These are phyloP conservation scores for Xiphophorus maculatus DNA, from an alignment of 2,113 vertebrate genomes.

Conservation along the genomic window DNA sequence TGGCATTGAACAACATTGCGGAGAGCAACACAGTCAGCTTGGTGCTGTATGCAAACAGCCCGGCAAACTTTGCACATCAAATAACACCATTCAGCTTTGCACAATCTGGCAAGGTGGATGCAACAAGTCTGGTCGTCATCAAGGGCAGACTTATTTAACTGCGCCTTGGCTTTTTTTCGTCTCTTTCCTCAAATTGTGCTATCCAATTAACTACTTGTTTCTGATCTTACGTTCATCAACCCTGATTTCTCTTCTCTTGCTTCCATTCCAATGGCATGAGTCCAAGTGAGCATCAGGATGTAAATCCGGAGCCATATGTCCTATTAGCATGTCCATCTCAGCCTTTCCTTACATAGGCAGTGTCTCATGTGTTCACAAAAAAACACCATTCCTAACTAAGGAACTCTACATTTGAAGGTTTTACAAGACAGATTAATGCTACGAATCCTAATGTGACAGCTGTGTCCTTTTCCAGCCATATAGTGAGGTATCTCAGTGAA, in stretches of 20 bases:
- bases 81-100: conserved; percentile 32
- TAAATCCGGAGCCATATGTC: conserved; percentile 55
- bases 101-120: not conserved
- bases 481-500: conserved; percentile 18
- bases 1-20: conserved; percentile 33
- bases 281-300: conserved; percentile 61
- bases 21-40: conserved; percentile 43
- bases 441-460: conserved; percentile 70
- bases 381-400: conserved; percentile 25
- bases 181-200: not conserved
- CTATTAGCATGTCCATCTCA: conserved; percentile 42
- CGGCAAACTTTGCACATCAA: conserved; percentile 44
- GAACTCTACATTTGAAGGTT: conserved; percentile 52
- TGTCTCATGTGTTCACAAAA: conserved; percentile 19
- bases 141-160: conserved; percentile 7
- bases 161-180: not conserved
- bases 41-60: conserved; percentile 36
- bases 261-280: conserved; percentile 18
- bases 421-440: conserved; percentile 70
- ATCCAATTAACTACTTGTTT: not conserved
- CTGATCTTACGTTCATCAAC: not conserved
- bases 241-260: conserved; percentile 1
- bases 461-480: conserved; percentile 63
- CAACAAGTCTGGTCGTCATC: conserved; percentile 26
- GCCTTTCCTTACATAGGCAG: conserved; percentile 32